Conservation (phyloP, 2,888 invertebrate species). For the Ceriagrion tenellum region DNA sequence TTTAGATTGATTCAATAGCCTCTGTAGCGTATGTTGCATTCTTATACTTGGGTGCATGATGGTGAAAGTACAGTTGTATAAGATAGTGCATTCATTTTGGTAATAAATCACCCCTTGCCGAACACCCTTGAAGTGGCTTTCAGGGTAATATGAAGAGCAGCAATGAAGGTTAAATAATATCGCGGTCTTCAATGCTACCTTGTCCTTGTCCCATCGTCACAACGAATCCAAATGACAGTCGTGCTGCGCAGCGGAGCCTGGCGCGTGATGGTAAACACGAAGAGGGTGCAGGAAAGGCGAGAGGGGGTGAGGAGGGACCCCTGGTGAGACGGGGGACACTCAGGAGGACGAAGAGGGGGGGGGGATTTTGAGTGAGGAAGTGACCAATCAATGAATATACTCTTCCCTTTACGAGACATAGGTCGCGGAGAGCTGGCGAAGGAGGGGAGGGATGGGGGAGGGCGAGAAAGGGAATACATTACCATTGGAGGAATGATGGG, state of each 20-base stretch:
- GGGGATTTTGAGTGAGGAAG: neutral
- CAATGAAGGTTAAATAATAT: too few relatives aligned
- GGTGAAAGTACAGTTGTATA: too few relatives aligned
- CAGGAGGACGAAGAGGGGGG: neutral
- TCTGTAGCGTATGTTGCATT: too few relatives aligned
- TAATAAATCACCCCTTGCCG: too few relatives aligned
- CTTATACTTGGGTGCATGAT: too few relatives aligned
- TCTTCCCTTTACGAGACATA: neutral
- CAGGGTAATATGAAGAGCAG: too few relatives aligned
- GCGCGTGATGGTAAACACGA: neutral
- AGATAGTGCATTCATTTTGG: too few relatives aligned
- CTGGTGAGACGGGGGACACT: too few relatives aligned
- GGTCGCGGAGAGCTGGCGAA: neutral
- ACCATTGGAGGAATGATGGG: neutral
- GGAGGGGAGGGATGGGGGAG: neutral
- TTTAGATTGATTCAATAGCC: too few relatives aligned
- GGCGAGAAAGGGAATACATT: neutral
- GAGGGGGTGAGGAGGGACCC: neutral
- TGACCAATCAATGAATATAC: constrained; percentile 18
- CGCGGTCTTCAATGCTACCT: too few relatives aligned
- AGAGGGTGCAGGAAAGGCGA: neutral
- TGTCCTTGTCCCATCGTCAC: too few relatives aligned
- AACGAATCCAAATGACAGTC: neutral
- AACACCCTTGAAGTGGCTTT: too few relatives aligned
- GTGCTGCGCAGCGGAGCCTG: neutral